Evolutionary conservation across 2,113 vertebrate species (phyloP), one percentile per base, ranked within the genome.

Genomic region (Antigone vipio): DNA sequence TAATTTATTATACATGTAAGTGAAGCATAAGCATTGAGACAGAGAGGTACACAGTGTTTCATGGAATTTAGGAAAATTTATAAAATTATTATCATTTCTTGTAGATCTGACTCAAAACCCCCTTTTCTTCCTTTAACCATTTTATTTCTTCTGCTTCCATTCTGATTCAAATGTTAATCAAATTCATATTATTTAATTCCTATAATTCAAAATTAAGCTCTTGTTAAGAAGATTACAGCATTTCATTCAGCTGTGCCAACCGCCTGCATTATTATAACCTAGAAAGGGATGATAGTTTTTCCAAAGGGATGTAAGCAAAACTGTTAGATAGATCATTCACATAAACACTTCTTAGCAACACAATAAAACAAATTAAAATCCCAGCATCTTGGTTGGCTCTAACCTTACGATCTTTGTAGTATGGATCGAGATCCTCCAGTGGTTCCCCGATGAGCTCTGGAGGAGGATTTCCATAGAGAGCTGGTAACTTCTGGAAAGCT

Each of bases 341-440:
- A 40, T 23, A 72, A 86, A 35, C 15, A 17, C 35, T 26, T 42
- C 53, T 64, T 62, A 44, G 15, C 44, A 74, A 34, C n/a, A 12
- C 5, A 64, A 29, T 55, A 49, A 85, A 60, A 5, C n/a, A 67
- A 58, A 23, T 32, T 12, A 49, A 67, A 78, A 71, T 30, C 24
- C 11, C 68, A 64, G 9, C 6, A 15, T 52, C 12, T 32, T 26
- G 5, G 4, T 18, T 72, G 29, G 12, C 30, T 82, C 98, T 98
- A 91, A 99, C 99, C 98, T 98, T 99, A 67, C 98, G 97, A 94
- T 99, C 99, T 95, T 97, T 98, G 97, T 99, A 99, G 97, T 98
- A 99, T 0, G 99, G 98, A 88, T 99, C 99, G 1, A 99, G 98
- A 71, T 99, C 99, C 76, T 99, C 99, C 97, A 99, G 97, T 3